Evolutionary conservation across 2,113 vertebrate species (phyloP), one percentile per base, ranked within the genome.

Genomic region (Sinocyclocheilus maitianheensis): DNA sequence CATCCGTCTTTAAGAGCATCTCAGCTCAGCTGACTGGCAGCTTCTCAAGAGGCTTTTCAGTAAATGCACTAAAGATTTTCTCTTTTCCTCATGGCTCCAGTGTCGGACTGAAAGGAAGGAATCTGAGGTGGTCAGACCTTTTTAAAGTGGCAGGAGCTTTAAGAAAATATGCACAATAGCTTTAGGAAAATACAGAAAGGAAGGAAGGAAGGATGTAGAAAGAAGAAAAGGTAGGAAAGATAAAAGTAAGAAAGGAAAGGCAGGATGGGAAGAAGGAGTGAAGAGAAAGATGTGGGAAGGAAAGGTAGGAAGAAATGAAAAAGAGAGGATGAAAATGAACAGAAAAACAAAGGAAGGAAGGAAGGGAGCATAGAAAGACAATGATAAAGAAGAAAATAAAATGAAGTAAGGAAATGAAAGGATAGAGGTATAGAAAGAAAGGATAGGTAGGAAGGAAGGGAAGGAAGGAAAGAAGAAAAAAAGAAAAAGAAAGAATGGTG

Each of bases 21-120:
- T 78, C 48, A 85, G 37, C 79, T 85, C 72, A 77, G 77, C 77
- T 14, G 77, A 84, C 9, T 87, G 40, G 75, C 81, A 69, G 26
- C 72, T 30, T 85, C 34, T 81, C 43, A 40, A 51, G 20, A 65
- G 46, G 22, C 48, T 76, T 53, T 77, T 84, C 74, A 63, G 63
- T 77, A 48, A 85, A 84, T 46, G 67, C 77, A 9, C 65, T 24
- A 83, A 76, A 22, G 40, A 12, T 65, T 82, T 82, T 69, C 63
- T 69, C 43, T 81, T 46, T 65, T 69, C 10, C 26, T 30, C 3
- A n/a, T 22, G 62, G 5, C 46, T 82, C 26, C 4, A 82, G 24
- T 13, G n/a, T 82, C 18, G 26, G 30, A 69, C 24, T 48, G 80
- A 82, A 48, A 67, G n/a, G 60, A 51, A 34, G 16, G 24, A 81